phyloP scores from a whole-genome alignment of 2,113 vertebrate genomes.

The Climacteris rufus region DNA sequence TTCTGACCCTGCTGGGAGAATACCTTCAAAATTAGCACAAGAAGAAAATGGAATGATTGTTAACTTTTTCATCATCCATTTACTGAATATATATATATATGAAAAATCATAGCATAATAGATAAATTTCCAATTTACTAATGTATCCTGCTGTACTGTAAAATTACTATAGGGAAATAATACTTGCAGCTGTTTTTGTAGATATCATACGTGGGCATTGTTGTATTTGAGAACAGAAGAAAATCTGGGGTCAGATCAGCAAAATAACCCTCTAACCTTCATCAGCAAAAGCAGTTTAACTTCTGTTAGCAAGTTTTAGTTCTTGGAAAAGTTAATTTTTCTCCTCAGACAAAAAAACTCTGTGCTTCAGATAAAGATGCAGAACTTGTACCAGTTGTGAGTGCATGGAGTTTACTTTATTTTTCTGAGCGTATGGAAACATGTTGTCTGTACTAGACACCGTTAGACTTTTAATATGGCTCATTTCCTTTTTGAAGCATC shows the following conservation, averaged over 20 bases:
- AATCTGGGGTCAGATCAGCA: neutral
- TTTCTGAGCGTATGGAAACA: neutral
- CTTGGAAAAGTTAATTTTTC: neutral
- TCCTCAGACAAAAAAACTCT: neutral
- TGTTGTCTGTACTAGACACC: neutral
- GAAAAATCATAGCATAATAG: neutral
- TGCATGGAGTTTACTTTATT: neutral
- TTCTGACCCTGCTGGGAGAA: neutral
- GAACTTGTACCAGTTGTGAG: neutral
- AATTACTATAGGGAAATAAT: neutral
- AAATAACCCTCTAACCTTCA: neutral
- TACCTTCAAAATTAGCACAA: neutral
- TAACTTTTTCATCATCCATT: neutral
- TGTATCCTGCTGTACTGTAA: neutral
- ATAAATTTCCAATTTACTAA: neutral
- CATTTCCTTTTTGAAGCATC: neutral
- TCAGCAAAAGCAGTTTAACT: neutral
- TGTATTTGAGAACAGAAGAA: fast-evolving
- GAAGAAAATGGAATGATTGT: neutral
- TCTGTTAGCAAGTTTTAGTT: neutral
- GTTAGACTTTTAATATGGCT: neutral
- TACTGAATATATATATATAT: neutral
- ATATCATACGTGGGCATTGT: neutral
- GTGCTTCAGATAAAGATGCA: neutral
- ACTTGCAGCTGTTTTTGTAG: neutral